Percentiles rank a stretch among this genome's conserved stretches.
Conservation (phyloP, 2,113 vertebrate species). For the Trinectes maculatus region DNA sequence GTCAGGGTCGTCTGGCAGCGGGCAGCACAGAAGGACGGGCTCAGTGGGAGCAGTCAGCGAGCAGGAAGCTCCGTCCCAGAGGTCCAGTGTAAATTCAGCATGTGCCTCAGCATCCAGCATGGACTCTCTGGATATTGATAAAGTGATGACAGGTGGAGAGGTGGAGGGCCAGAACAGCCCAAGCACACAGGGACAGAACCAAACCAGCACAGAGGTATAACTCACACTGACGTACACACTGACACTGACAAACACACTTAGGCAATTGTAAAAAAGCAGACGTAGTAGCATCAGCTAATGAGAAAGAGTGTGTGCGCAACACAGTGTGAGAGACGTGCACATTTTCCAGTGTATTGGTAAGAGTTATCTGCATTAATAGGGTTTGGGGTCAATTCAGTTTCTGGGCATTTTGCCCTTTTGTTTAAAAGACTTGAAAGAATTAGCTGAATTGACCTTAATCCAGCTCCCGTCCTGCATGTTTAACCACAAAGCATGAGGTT, state of each 20-base stretch:
- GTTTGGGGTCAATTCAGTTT: constrained; percentile 5
- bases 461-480: constrained; percentile 48
- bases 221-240: constrained; percentile 1
- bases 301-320: constrained; percentile 17
- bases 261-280: neutral
- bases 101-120: constrained; percentile 90
- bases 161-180: constrained; percentile 46
- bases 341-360: constrained; percentile 11
- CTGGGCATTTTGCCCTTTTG: no score
- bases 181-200: constrained; percentile 72
- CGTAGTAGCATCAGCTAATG: neutral
- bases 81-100: constrained; percentile 92
- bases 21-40: no score
- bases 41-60: constrained; percentile 94
- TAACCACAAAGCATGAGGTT: constrained; percentile 33
- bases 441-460: neutral
- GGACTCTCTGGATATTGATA: constrained; percentile 96
- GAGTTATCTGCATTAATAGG: neutral
- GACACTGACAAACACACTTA: neutral
- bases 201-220: constrained; percentile 90
- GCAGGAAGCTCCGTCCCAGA: constrained; percentile 88
- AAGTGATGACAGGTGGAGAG: constrained; percentile 73
- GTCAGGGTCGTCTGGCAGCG: constrained; percentile 77
- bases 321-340: constrained; percentile 4
- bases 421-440: neutral